phyloP scores from a whole-genome alignment of 2,888 invertebrate genomes.

The Zootermopsis nevadensis region DNA sequence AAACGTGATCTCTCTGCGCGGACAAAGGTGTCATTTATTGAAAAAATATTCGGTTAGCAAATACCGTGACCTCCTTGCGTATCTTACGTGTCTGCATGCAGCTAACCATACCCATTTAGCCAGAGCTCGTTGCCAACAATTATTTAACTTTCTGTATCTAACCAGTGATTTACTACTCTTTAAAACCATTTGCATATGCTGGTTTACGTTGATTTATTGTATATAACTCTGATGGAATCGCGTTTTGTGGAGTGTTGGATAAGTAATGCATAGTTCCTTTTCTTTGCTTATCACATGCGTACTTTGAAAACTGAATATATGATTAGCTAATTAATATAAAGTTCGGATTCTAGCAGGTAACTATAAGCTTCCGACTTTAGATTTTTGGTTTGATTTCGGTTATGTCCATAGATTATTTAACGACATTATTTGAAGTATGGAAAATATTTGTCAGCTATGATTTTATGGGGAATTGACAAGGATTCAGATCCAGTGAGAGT shows the following conservation, averaged over 20 bases:
- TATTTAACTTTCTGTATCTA: neutral
- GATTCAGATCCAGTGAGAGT: no score
- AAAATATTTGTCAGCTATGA: no score
- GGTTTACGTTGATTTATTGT: neutral
- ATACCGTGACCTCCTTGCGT: neutral
- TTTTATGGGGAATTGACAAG: no score
- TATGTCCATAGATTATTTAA: no score
- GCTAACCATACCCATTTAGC: neutral
- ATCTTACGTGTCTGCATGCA: neutral
- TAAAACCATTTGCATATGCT: slow-evolving; percentile 20
- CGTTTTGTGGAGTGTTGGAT: neutral
- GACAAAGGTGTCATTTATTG: neutral
- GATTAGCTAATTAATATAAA: neutral
- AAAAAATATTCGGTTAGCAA: neutral
- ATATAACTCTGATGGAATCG: neutral
- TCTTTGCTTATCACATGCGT: neutral
- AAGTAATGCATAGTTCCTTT: neutral
- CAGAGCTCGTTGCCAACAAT: neutral
- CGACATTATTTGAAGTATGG: no score
- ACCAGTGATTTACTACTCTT: neutral
- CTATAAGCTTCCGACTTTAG: no score
- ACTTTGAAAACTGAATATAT: neutral
- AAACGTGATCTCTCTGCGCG: no score
- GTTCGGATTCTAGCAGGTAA: no score
- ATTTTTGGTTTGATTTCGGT: no score